These are phyloP conservation scores for Drosophila quadrilineata DNA, from an alignment of 1,140 invertebrate species.

Conservation along the genomic window DNA sequence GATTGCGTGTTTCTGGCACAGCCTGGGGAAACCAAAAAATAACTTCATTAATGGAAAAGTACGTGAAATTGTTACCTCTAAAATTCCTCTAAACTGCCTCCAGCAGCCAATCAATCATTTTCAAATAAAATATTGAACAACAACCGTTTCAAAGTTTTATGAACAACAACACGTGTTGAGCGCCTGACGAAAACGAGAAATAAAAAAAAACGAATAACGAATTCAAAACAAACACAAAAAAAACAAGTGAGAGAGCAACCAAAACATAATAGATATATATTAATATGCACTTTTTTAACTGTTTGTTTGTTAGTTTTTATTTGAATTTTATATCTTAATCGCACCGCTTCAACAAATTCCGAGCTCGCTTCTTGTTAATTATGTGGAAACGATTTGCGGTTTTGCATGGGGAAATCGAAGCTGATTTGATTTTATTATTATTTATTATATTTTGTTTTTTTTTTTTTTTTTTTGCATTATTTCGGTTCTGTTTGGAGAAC, in stretches of 20 bases:
- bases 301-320: too few relatives aligned
- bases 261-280: conserved; percentile 1
- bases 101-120: conserved; percentile 45
- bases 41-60: conserved; percentile 28
- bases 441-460: too few relatives aligned
- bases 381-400: not conserved
- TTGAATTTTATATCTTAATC: too few relatives aligned
- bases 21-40: conserved; percentile 1
- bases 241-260: not conserved
- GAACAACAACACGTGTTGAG: conserved; percentile 21
- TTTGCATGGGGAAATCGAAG: too few relatives aligned
- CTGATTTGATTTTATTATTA: too few relatives aligned
- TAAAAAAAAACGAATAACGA: conserved; percentile 12
- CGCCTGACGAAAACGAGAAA: conserved; percentile 18
- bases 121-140: conserved; percentile 19
- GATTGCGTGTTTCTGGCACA: not conserved
- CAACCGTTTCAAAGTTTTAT: not conserved
- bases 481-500: conserved; percentile 14
- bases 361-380: too few relatives aligned
- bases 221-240: conserved; percentile 26
- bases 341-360: too few relatives aligned
- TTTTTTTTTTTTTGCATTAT: not conserved
- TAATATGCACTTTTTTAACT: not conserved
- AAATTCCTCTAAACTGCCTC: conserved; percentile 15
- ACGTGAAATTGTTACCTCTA: conserved; percentile 31